phyloP scores from a whole-genome alignment of 2,888 invertebrate species.

The Cataglyphis albicans region DNA sequence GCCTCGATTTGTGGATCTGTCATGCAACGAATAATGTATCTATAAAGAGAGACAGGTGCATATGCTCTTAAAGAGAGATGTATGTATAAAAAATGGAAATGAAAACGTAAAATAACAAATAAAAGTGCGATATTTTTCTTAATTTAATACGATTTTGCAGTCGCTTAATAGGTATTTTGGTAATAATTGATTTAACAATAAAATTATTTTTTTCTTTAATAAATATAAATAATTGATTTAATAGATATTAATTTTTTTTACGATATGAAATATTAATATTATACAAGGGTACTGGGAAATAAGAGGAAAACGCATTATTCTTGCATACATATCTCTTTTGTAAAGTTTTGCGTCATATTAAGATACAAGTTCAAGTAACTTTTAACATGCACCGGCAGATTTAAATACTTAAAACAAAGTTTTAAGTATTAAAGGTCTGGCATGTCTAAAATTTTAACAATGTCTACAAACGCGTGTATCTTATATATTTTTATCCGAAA shows the following conservation, averaged over 20 bases:
- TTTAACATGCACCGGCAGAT: slow-evolving; percentile 6
- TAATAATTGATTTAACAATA: no score
- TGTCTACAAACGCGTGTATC: slow-evolving; percentile 1
- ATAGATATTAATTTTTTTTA: background rate
- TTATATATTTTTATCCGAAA: background rate
- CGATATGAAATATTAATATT: background rate
- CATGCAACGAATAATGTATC: background rate
- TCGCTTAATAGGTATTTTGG: background rate
- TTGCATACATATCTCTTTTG: background rate
- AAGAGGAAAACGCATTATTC: background rate
- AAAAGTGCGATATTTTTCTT: background rate
- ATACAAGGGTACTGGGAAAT: background rate
- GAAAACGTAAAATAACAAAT: background rate
- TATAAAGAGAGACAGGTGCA: background rate
- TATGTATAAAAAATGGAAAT: background rate
- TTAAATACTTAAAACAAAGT: background rate
- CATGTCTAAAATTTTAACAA: slow-evolving; percentile 26
- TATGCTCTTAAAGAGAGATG: background rate
- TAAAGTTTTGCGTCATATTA: background rate
- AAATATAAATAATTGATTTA: no score
- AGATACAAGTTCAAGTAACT: background rate
- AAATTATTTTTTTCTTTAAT: background rate
- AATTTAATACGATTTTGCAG: background rate
- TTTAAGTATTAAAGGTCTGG: background rate
- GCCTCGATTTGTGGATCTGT: background rate